Percentiles rank a stretch among this genome's conserved stretches.
Conservation (phyloP, 2,113 vertebrate genomes). For the Aldabrachelys gigantea region DNA sequence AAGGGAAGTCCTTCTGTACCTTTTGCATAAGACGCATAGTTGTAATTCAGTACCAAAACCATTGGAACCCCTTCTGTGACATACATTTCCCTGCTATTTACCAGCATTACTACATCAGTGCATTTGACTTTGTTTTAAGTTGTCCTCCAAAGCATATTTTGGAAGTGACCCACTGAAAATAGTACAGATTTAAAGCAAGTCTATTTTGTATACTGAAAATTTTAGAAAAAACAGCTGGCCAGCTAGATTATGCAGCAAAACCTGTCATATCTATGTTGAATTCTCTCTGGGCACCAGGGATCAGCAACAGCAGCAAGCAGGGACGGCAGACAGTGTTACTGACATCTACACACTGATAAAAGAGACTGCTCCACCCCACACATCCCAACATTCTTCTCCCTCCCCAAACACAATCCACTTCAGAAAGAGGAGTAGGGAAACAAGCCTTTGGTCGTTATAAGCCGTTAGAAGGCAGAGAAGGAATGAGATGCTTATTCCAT, state of each 20-base stretch:
- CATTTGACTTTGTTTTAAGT: background rate
- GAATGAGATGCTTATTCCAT: background rate
- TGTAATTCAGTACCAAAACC: rapidly evolving
- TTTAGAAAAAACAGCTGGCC: slow-evolving; percentile 44
- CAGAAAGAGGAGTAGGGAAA: background rate
- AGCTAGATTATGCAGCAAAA: slow-evolving; percentile 55
- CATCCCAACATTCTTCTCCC: background rate
- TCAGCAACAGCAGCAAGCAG: background rate
- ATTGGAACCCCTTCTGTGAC: background rate
- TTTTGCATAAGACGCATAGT: background rate
- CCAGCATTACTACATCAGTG: background rate
- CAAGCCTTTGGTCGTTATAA: background rate
- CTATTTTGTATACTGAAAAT: background rate
- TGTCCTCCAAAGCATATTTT: slow-evolving; percentile 34
- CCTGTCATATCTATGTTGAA: rapidly evolving
- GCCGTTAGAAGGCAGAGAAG: background rate
- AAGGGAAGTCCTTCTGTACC: rapidly evolving
- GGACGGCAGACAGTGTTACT: background rate
- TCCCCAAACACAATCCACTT: background rate
- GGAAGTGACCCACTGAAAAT: background rate
- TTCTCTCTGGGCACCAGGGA: background rate
- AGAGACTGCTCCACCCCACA: rapidly evolving
- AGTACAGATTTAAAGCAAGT: background rate
- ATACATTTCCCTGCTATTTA: slow-evolving; percentile 10
- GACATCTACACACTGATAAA: background rate